phyloP scores from a whole-genome alignment of 2,888 invertebrate genomes.

The Dione vanillae region DNA sequence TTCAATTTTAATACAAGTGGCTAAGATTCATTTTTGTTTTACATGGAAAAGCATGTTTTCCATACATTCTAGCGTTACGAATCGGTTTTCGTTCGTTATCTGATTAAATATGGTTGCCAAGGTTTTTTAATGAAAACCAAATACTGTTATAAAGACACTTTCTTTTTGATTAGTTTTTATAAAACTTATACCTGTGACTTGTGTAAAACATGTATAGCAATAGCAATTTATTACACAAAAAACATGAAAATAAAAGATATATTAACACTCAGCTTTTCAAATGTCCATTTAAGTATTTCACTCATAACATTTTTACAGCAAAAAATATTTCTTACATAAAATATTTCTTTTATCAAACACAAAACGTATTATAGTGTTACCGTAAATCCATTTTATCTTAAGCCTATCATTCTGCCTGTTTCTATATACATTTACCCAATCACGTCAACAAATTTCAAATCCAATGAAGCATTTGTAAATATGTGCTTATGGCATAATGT shows the following conservation, averaged over 20 bases:
- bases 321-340: neutral
- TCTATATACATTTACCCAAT: neutral
- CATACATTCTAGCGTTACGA: neutral
- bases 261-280: too few relatives aligned
- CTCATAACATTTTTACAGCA: neutral
- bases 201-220: too few relatives aligned
- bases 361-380: neutral
- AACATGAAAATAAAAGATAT: too few relatives aligned
- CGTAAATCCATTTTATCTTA: neutral
- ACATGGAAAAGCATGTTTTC: neutral
- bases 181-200: too few relatives aligned
- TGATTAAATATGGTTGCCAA: conserved; percentile 30
- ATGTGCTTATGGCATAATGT: neutral
- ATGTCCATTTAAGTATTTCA: neutral
- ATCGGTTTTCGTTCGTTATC: conserved; percentile 26
- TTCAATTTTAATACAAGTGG: neutral
- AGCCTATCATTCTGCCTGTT: neutral
- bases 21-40: neutral
- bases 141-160: conserved; percentile 10
- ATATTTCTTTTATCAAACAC: neutral
- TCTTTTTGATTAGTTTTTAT: neutral
- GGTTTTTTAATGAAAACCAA: conserved; percentile 17
- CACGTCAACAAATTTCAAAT: conserved; percentile 25
- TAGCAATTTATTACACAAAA: too few relatives aligned
- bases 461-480: conserved; percentile 23